Conservation (phyloP, 2,888 invertebrate genomes). For the Cremastobaeus sp. region DNA sequence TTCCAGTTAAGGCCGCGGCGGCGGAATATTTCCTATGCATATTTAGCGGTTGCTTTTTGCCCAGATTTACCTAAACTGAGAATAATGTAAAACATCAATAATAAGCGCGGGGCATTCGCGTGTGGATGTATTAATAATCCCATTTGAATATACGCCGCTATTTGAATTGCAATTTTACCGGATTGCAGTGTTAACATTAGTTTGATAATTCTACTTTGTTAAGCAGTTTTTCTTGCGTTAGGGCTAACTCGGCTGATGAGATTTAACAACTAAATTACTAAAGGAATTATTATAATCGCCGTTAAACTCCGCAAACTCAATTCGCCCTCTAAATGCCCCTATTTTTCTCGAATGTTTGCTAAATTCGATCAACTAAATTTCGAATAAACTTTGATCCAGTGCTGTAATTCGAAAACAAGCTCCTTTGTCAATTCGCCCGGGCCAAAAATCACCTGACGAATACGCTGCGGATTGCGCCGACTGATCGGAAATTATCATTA, state of each 20-base stretch:
- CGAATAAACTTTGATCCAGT: conserved; percentile 15
- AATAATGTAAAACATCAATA: no score
- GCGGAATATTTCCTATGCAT: no score
- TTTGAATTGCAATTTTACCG: no score
- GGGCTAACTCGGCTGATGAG: conserved; percentile 4
- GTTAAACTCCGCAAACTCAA: conserved; percentile 19
- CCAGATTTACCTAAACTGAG: no score
- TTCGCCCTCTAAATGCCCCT: conserved; percentile 7
- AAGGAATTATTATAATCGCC: conserved; percentile 23
- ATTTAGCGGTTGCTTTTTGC: no score
- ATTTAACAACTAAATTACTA: conserved; percentile 6
- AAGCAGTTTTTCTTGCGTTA: not conserved
- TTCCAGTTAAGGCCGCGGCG: no score
- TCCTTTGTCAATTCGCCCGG: not conserved
- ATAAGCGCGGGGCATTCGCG: no score
- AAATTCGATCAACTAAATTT: conserved; percentile 19
- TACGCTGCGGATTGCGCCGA: no score
- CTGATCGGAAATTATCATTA: no score
- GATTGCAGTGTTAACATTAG: conserved; percentile 7
- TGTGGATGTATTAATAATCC: no score
- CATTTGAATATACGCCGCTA: no score
- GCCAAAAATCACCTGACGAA: no score
- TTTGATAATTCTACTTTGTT: not conserved
- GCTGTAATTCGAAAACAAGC: not conserved
- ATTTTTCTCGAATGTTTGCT: conserved; percentile 12